phyloP scores from a whole-genome alignment of 2,113 vertebrate species.

The Tonatia bakeri region DNA sequence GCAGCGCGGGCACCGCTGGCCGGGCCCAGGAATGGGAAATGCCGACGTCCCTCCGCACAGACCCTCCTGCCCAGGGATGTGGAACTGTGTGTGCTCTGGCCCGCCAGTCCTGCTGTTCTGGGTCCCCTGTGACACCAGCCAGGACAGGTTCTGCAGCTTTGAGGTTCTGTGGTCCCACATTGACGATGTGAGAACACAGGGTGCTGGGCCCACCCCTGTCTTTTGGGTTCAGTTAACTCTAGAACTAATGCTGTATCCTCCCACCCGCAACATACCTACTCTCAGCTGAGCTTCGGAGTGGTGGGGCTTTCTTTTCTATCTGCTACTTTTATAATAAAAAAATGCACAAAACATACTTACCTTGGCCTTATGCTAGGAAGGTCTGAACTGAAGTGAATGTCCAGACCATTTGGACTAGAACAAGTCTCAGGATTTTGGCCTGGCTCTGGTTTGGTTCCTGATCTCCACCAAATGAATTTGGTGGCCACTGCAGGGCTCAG shows the following conservation, averaged over 20 bases:
- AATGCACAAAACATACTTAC: background rate
- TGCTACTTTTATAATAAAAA: background rate
- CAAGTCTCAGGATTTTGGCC: background rate
- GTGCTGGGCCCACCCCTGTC: background rate
- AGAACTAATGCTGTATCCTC: background rate
- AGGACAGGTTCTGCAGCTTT: constrained; percentile 84
- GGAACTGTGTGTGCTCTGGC: background rate
- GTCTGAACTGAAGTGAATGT: background rate
- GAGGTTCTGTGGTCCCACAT: constrained; percentile 72
- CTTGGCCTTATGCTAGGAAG: background rate
- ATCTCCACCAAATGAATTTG: background rate
- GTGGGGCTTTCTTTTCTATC: background rate
- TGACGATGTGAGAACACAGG: background rate
- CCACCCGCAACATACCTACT: background rate
- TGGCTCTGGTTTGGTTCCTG: background rate
- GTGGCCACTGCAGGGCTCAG: background rate
- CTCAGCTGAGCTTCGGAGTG: background rate
- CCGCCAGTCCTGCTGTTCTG: background rate
- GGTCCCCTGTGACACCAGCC: constrained; percentile 70
- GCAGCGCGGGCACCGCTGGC: constrained; percentile 68
- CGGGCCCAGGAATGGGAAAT: constrained; percentile 78
- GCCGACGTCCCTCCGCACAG: background rate
- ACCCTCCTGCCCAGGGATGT: background rate
- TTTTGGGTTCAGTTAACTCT: background rate
- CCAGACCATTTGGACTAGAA: background rate